Evolutionary conservation across 2,888 invertebrate genomes (phyloP).

Genomic region (Ceramica pisi): DNA sequence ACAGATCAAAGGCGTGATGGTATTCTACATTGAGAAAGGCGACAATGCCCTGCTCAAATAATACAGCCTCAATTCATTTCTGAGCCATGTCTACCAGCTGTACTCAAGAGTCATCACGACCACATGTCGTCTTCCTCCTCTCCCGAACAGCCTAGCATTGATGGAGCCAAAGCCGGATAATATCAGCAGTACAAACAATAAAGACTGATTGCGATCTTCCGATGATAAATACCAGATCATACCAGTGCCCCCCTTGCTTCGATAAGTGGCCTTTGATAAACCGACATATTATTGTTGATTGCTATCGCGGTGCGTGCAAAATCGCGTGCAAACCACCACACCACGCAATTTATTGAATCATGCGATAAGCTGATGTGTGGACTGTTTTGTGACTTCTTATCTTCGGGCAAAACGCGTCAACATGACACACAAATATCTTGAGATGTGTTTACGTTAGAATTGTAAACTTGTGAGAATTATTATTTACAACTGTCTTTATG

Average conservation of each 20-base stretch:
- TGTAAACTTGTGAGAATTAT: not conserved
- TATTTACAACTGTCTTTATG: slow-evolving; percentile 17
- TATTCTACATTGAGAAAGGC: not conserved
- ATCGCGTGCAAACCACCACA: slow-evolving; percentile 39
- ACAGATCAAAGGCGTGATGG: not conserved
- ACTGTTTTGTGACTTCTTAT: slow-evolving; percentile 30
- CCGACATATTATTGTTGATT: slow-evolving; percentile 16
- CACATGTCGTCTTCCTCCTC: not conserved
- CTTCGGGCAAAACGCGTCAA: slow-evolving; percentile 31
- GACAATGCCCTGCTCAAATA: not conserved
- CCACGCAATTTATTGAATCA: slow-evolving; percentile 55
- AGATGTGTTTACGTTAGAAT: slow-evolving; percentile 11
- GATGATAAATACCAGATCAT: slow-evolving; percentile 33
- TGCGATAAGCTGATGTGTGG: slow-evolving; percentile 33
- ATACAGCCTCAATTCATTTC: too few relatives aligned
- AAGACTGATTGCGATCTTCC: slow-evolving; percentile 22
- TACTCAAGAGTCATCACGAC: not conserved
- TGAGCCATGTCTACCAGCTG: not conserved
- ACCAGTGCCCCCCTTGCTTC: slow-evolving; percentile 4
- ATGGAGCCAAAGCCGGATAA: not conserved
- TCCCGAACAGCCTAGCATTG: not conserved
- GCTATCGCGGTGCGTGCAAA: slow-evolving; percentile 25
- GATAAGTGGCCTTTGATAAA: slow-evolving; percentile 49
- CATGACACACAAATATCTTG: slow-evolving; percentile 5
- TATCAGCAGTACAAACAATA: slow-evolving; percentile 19